Conservation (phyloP, 2,888 invertebrate genomes). For the Cabera pusaria region DNA sequence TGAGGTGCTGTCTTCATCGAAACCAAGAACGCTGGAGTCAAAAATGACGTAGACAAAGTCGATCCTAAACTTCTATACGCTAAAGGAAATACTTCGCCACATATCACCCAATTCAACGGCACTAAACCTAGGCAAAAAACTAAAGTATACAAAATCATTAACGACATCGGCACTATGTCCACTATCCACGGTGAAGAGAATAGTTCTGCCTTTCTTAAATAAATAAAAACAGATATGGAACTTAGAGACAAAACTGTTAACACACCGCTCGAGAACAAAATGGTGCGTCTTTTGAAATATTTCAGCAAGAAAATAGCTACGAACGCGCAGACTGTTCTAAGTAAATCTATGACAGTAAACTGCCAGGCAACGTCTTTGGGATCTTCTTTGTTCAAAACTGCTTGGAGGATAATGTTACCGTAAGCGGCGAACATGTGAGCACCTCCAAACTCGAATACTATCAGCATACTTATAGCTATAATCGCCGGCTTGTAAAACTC, state of each 20-base stretch:
- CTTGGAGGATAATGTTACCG: constrained; percentile 68
- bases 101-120: constrained; percentile 75
- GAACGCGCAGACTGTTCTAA: constrained; percentile 85
- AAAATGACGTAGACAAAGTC: constrained; percentile 69
- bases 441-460: constrained; percentile 76
- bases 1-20: constrained; percentile 79
- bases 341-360: constrained; percentile 86
- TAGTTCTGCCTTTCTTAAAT: constrained; percentile 58
- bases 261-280: constrained; percentile 66
- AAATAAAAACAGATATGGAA: constrained; percentile 65
- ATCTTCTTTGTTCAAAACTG: constrained; percentile 60
- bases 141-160: constrained; percentile 68
- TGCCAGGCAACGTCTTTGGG: constrained; percentile 75
- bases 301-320: constrained; percentile 76
- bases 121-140: constrained; percentile 74
- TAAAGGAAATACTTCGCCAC: constrained; percentile 75
- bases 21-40: constrained; percentile 69
- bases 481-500: constrained; percentile 75
- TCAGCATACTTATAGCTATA: constrained; percentile 71
- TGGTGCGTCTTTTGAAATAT: constrained; percentile 63
- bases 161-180: constrained; percentile 61
- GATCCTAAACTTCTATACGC: constrained; percentile 75
- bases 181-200: constrained; percentile 57
- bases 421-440: constrained; percentile 77
- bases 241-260: constrained; percentile 66